Base-by-base conservation (phyloP, 2,113 vertebrate genomes). In the Sceloporus tristichus region DNA sequence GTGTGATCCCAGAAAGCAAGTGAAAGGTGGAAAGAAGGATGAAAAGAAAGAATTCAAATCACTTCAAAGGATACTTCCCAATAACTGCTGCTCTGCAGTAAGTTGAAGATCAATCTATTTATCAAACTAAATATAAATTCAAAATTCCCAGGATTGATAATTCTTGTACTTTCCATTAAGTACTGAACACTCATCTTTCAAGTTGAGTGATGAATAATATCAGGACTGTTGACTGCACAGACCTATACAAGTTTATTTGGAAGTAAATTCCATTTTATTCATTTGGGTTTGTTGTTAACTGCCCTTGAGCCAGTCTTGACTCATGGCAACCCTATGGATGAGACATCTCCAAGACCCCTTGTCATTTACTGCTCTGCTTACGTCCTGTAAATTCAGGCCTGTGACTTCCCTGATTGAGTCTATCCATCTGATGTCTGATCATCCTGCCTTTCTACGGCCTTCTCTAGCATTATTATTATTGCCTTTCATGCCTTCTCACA, bases 1-100 rank as follows among this genome's bases (percentile, higher is more conserved):
- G 85, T 93, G 75, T 91, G 89, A 85, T 75, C 86, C 87, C 88
- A 86, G 79, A 88, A 29, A 85, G 91, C 93, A 79, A 76, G 87
- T 83, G 29, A 65, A 82, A 94, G 89, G 62, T 91, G 83, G 79
- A 42, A 42, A 13, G 87, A 62, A 82, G 87, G 85, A 84, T 68
- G 84, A 82, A 91, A 86, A 19, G 29, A 59, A 53, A 79, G 53
- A 80, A 59, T 16, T 42, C 13, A 9, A 16, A 42, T n/a, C 40
- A 82, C 56, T 0, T 0, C 16, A 16, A 68, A 76, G 19, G 34
- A 89, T 59, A 78, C 65, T 91, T 89, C 59, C 9, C 65, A 84
- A 62, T 82, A 87, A 76, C 85, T 90, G 23, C 42, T 42, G n/a
- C 9, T 70, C 80, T 82, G 84, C 53, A 87, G 0, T 25, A 11